These are phyloP conservation scores for Rhagologus leucostigma DNA, from an alignment of 2,113 vertebrate species.

Conservation along the genomic window DNA sequence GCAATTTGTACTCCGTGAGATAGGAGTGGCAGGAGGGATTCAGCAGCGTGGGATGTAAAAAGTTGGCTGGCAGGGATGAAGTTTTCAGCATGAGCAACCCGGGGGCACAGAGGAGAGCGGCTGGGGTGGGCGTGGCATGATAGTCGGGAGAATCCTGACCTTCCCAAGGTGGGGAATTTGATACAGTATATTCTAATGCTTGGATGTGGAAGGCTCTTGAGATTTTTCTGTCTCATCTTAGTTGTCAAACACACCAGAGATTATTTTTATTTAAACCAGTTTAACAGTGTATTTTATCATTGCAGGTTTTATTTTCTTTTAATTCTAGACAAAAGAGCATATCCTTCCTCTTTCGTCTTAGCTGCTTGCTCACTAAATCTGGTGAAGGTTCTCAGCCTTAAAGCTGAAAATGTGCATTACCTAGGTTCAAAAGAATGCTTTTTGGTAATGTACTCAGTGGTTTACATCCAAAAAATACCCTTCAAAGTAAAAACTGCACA, in stretches of 20 bases:
- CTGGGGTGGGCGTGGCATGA: rapidly evolving
- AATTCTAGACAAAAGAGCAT: background rate
- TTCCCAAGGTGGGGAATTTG: background rate
- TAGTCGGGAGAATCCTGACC: background rate
- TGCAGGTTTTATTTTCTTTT: background rate
- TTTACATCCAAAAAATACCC: background rate
- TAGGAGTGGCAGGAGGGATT: background rate
- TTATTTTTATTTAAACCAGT: background rate
- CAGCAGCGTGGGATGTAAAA: background rate
- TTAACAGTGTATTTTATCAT: background rate
- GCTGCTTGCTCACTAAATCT: background rate
- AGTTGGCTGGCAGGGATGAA: background rate
- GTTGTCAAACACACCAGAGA: background rate
- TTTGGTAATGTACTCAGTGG: background rate
- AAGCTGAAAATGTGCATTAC: background rate
- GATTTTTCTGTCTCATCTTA: background rate
- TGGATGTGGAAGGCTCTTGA: background rate
- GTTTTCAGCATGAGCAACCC: rapidly evolving
- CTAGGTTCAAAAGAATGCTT: background rate
- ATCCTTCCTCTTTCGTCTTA: background rate
- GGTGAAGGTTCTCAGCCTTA: background rate
- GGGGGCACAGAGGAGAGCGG: background rate
- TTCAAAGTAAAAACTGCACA: background rate
- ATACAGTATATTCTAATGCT: background rate
- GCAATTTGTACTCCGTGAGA: background rate